phyloP scores from a whole-genome alignment of 2,888 invertebrate genomes.

The Rosalia funebris region DNA sequence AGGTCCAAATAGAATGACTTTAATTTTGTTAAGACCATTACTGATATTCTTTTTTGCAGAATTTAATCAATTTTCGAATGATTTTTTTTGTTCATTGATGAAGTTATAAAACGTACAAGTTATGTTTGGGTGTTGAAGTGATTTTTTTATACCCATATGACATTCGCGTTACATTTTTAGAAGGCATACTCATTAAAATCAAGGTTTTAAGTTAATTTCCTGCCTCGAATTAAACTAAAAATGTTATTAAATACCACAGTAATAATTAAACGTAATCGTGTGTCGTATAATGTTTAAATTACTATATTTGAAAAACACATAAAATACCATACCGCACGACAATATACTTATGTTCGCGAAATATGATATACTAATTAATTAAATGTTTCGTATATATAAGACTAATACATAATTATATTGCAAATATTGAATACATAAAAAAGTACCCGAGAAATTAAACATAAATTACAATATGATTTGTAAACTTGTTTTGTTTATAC shows the following conservation, averaged over 20 bases:
- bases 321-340: not conserved
- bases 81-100: too few species aligned
- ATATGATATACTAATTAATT: not conserved
- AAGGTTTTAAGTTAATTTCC: not conserved
- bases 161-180: too few species aligned
- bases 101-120: too few species aligned
- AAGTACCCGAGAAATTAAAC: not conserved
- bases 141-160: too few species aligned
- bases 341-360: not conserved
- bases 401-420: not conserved
- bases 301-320: not conserved
- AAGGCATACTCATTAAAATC: not conserved
- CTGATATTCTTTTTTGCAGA: too few species aligned
- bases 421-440: not conserved
- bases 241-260: not conserved
- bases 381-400: too few species aligned
- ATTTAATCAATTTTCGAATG: too few species aligned
- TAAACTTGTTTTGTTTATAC: slow-evolving; percentile 36
- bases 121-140: too few species aligned
- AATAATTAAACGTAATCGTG: not conserved
- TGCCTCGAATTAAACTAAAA: not conserved
- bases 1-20: too few species aligned
- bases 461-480: slow-evolving; percentile 36
- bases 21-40: too few species aligned
- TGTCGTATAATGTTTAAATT: not conserved